These are phyloP conservation scores for Urocyon cinereoargenteus DNA, from an alignment of 2,797 vertebrate genomes.

Conservation along the genomic window DNA sequence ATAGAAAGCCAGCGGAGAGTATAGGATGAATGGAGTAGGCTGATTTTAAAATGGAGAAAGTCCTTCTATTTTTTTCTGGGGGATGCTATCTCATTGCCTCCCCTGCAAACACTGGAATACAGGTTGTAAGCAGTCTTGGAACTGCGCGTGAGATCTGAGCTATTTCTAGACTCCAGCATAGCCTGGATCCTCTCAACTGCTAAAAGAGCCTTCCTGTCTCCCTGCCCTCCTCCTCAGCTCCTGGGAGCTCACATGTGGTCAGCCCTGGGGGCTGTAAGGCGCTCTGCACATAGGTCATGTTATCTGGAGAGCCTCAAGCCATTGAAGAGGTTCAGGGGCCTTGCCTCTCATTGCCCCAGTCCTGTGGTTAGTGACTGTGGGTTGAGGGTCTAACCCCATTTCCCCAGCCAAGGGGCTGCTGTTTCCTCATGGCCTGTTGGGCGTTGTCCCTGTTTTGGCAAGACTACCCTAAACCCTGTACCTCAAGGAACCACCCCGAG, in stretches of 20 bases:
- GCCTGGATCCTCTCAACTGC: background rate
- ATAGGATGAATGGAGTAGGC: background rate
- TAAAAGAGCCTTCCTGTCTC: background rate
- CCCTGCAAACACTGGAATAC: background rate
- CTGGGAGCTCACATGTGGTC: background rate
- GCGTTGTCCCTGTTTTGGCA: background rate
- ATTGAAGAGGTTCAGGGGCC: background rate
- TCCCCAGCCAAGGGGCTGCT: background rate
- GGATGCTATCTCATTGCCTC: background rate
- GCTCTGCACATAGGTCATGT: background rate
- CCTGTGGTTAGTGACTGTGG: background rate
- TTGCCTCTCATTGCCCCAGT: background rate
- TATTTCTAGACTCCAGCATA: background rate
- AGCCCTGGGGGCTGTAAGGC: background rate
- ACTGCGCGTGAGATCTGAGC: background rate
- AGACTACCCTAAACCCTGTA: background rate
- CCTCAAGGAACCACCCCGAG: background rate
- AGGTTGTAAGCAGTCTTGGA: background rate
- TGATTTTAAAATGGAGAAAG: background rate
- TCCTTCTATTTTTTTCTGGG: background rate
- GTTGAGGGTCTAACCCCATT: background rate
- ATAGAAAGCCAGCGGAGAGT: background rate
- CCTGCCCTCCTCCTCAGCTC: rapidly evolving
- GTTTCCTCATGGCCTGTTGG: background rate
- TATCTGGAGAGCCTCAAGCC: background rate